phyloP scores from a whole-genome alignment of 2,113 vertebrate genomes.

The Heterocephalus glaber region DNA sequence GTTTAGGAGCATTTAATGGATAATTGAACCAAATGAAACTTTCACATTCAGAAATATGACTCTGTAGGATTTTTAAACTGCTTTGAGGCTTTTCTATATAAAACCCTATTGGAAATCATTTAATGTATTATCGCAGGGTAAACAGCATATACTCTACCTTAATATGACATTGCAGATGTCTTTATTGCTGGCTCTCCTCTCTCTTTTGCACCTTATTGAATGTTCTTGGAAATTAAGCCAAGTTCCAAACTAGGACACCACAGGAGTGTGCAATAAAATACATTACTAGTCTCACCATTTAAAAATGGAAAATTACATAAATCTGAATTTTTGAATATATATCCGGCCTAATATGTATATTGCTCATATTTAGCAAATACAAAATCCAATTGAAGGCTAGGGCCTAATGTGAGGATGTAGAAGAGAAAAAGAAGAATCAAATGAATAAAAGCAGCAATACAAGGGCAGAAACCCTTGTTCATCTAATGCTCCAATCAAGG shows the following conservation, averaged over 20 bases:
- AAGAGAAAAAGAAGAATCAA: neutral
- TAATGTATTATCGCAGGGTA: neutral
- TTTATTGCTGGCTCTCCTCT: neutral
- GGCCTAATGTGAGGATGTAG: neutral
- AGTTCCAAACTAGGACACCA: conserved; percentile 38
- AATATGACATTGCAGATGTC: neutral
- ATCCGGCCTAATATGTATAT: neutral
- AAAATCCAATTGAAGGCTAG: conserved; percentile 6
- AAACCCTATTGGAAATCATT: conserved; percentile 50
- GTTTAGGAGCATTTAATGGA: conserved; percentile 50
- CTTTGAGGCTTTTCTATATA: conserved; percentile 30
- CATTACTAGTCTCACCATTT: neutral
- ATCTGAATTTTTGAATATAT: neutral
- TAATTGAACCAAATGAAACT: conserved; percentile 64
- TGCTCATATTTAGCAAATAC: neutral
- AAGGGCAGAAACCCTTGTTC: neutral
- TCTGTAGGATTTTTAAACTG: conserved; percentile 27
- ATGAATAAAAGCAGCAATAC: neutral
- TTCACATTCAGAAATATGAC: conserved; percentile 61
- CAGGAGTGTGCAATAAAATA: conserved; percentile 38
- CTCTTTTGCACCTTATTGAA: neutral
- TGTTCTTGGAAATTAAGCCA: conserved; percentile 52
- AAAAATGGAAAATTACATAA: conserved; percentile 46
- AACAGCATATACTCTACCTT: neutral
- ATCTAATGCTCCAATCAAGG: neutral